Evolutionary conservation across 2,888 invertebrate genomes (phyloP), one percentile per base, ranked within the genome.

Genomic region (Gasteruption jaculator): DNA sequence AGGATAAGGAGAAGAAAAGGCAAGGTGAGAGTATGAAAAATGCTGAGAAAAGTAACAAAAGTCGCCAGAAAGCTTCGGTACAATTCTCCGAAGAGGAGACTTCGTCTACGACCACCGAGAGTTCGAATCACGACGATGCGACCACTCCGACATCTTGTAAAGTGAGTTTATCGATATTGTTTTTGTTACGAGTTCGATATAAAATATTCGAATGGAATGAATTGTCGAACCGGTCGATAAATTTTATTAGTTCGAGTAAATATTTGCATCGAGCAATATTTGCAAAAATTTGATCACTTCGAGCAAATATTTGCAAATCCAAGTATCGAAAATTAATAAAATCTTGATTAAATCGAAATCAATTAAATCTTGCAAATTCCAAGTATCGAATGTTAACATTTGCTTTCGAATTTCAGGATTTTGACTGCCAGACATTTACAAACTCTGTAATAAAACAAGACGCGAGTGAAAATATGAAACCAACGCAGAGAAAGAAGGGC

Each of bases 91-190:
- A 81, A 58, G 83, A 83, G 59, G 84, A 85, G 56, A 79, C 81
- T 2, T 83, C 82, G 6, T 84, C 84, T 1, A 82, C 82, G 2
- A 83, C 82, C 5, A 83, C 83, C 3, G 83, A 83, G 59, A 81
- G 82, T 53, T 83, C 82, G 31, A 74, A 76, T 53, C 77, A 79
- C 40, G 82, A 82, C 43, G 79, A 80, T 46, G 63, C 68, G 22
- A 65, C 52, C 8, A 48, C 48, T 1, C 30, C 49, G 1, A 7
- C n/a, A n/a, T n/a, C n/a, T n/a, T 55, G 55, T 30, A 54, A 54
- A 38, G 54, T 54, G 39, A 39, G 39, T 35, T 2, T 3, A 4
- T 21, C 14, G n/a, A n/a, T n/a, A n/a, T n/a, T n/a, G n/a, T n/a
- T n/a, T n/a, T n/a, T n/a, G 34, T 30, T 20, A 16, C 8, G 19